A percentile compares a stretch with the other conserved stretches of the same genome.
Conservation (phyloP, 2,888 invertebrate genomes). For the Diarsia dahlii region DNA sequence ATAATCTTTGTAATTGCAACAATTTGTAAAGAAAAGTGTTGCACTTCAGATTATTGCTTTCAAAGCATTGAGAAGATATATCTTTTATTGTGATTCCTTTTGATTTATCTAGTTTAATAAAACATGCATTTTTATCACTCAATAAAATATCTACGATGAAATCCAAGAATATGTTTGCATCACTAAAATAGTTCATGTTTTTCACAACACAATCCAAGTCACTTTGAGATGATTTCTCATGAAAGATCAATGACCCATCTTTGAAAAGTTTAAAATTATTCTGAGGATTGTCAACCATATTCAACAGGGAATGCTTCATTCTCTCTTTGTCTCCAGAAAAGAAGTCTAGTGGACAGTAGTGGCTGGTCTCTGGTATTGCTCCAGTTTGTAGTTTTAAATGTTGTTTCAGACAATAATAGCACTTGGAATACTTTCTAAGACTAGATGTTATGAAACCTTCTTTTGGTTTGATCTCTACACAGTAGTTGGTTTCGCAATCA, state of each 20-base stretch:
- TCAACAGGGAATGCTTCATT: constrained; percentile 90
- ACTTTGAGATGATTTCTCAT: constrained; percentile 71
- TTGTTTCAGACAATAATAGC: constrained; percentile 91
- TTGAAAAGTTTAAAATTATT: constrained; percentile 92
- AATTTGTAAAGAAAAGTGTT: constrained; percentile 76
- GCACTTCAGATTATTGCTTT: constrained; percentile 58
- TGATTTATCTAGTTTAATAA: constrained; percentile 53
- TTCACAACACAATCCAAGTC: constrained; percentile 71
- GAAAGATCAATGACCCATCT: constrained; percentile 77
- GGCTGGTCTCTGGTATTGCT: constrained; percentile 88
- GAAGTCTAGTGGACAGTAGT: constrained; percentile 93
- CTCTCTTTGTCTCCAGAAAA: constrained; percentile 91
- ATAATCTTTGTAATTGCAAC: constrained; percentile 78
- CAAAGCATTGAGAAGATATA: constrained; percentile 65
- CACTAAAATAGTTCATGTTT: constrained; percentile 70
- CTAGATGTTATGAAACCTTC: constrained; percentile 90
- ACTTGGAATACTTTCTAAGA: constrained; percentile 82
- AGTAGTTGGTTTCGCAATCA: constrained; percentile 80
- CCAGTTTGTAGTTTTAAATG: constrained; percentile 88
- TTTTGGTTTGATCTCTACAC: constrained; percentile 93
- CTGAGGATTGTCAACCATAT: constrained; percentile 90
- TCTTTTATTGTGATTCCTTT: constrained; percentile 21
- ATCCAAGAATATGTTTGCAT: constrained; percentile 75
- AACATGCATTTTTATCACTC: constrained; percentile 49
- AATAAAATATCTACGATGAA: constrained; percentile 80